These are phyloP conservation scores for Pterophyllum scalare DNA, from an alignment of 2,113 vertebrate genomes.

Conservation along the genomic window DNA sequence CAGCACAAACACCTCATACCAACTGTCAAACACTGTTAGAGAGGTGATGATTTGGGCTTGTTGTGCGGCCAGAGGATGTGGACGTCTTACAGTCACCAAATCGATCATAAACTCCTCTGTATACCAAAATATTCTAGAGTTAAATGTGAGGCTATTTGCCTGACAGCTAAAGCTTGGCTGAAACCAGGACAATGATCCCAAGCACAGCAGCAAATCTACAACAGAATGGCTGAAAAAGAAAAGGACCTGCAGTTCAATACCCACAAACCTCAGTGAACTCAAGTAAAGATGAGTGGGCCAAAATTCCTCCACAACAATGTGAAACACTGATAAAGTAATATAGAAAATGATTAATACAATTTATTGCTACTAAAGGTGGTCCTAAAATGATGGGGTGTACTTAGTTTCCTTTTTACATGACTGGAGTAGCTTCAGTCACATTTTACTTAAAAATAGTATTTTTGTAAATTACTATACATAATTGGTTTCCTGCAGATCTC, in stretches of 20 bases:
- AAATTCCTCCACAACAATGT: neutral
- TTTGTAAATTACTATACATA: neutral
- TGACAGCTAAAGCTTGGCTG: no score
- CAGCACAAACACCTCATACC: no score
- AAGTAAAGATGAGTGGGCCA: neutral
- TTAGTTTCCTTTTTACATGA: neutral
- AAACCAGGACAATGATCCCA: no score
- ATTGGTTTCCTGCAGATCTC: constrained; percentile 36
- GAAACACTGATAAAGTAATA: neutral
- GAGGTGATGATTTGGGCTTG: neutral
- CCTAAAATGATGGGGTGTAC: neutral
- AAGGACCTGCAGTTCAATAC: no score
- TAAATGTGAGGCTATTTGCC: no score
- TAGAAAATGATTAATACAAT: neutral
- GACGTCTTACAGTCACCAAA: neutral
- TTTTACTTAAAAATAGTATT: neutral
- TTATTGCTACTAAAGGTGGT: neutral
- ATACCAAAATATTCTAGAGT: no score
- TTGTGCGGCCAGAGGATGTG: neutral
- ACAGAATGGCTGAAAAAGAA: neutral
- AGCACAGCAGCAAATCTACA: neutral
- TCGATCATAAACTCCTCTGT: neutral
- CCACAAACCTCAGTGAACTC: no score
- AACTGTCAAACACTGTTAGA: neutral
- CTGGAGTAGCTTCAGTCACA: neutral